Conservation (phyloP, 2,888 invertebrate species). For the Caradrina clavipalpis region DNA sequence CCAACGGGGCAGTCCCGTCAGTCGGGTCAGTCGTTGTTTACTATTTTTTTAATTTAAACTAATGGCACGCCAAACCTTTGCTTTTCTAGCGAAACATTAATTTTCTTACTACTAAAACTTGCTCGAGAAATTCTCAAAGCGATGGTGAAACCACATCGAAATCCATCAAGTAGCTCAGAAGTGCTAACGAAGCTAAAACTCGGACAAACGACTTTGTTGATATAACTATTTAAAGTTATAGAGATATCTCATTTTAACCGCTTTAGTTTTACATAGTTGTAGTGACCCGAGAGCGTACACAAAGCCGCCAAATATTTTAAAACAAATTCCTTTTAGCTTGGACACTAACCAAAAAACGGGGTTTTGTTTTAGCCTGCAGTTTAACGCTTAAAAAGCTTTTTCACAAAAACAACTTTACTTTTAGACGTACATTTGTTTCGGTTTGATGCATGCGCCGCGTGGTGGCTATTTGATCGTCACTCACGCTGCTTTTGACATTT, state of each 20-base stretch:
- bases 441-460: constrained; percentile 15
- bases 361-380: constrained; percentile 3
- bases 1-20: too few species aligned
- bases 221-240: constrained; percentile 6
- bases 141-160: background rate
- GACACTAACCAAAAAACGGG: constrained; percentile 22
- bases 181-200: constrained; percentile 6
- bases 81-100: too few species aligned
- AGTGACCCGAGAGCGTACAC: background rate
- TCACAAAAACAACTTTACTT: constrained; percentile 5
- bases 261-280: constrained; percentile 22
- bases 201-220: constrained; percentile 14
- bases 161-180: background rate
- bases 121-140: background rate
- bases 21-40: too few species aligned
- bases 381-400: constrained; percentile 20
- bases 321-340: constrained; percentile 24
- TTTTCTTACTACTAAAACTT: background rate
- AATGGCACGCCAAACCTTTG: too few species aligned
- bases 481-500: constrained; percentile 1
- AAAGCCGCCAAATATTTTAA: constrained; percentile 13
- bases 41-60: too few species aligned
- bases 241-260: background rate
- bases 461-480: constrained; percentile 17
- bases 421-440: constrained; percentile 21